Evolutionary conservation across 37 sponge, comb jelly and placozoan species (phyloP).

Genomic region (Eunapius fragilis): DNA sequence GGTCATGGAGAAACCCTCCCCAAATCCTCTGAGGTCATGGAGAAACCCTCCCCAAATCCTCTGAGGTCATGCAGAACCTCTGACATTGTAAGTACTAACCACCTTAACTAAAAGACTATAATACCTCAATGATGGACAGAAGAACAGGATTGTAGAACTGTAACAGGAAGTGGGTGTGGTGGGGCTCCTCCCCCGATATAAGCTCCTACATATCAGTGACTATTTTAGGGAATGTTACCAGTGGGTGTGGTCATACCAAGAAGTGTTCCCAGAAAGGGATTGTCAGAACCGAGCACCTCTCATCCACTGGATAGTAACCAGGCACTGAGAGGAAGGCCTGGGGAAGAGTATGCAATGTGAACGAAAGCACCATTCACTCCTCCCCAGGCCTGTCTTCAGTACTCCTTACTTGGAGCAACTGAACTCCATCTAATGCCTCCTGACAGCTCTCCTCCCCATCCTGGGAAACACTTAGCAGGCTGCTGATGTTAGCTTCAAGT

Average conservation of each 20-base stretch:
- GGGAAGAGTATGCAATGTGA: not conserved
- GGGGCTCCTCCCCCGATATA: conserved; percentile 33
- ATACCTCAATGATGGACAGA: conserved; percentile 56
- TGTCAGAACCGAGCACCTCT: conserved; percentile 61
- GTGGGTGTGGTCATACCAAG: conserved; percentile 21
- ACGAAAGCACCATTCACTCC: not conserved
- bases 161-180: conserved; percentile 16
- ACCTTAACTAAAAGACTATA: too few species aligned
- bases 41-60: too few species aligned
- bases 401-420: conserved; percentile 27
- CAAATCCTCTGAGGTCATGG: too few species aligned
- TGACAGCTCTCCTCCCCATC: not conserved
- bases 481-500: not conserved
- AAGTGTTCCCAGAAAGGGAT: conserved; percentile 67
- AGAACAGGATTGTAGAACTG: conserved; percentile 50
- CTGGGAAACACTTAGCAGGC: not conserved
- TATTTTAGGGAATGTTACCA: not conserved
- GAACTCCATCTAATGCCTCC: conserved; percentile 22
- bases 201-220: conserved; percentile 23
- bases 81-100: too few species aligned
- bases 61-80: too few species aligned
- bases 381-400: not conserved
- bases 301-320: conserved; percentile 69
- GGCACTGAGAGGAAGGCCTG: conserved; percentile 65
- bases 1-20: too few species aligned